phyloP scores from a whole-genome alignment of 1,140 invertebrate genomes.

The Scylla paramamosain region DNA sequence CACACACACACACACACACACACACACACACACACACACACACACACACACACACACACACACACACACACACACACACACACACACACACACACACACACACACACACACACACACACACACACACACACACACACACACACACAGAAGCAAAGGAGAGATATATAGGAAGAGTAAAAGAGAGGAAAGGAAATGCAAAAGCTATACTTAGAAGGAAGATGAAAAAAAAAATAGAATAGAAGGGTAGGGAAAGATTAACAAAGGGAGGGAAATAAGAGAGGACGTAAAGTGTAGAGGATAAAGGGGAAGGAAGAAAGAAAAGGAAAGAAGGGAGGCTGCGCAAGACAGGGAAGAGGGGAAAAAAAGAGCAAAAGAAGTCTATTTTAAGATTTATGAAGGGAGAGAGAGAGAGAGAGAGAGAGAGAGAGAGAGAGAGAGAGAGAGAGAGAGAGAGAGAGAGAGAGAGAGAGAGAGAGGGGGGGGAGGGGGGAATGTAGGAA shows the following conservation, averaged over 20 bases:
- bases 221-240: neutral
- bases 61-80: neutral
- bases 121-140: neutral
- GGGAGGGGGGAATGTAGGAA: no score
- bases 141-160: neutral
- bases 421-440: no score
- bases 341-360: no score
- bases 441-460: neutral
- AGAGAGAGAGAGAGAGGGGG: no score
- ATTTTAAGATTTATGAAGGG: neutral
- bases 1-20: conserved; percentile 4
- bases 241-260: neutral
- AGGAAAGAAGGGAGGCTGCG: neutral
- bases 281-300: neutral
- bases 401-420: neutral
- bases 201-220: no score
- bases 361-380: no score
- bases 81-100: neutral
- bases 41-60: neutral
- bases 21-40: neutral
- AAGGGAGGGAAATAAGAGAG: neutral
- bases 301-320: neutral
- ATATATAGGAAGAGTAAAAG: no score
- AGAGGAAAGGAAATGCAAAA: neutral
- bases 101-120: conserved; percentile 1